Conservation (phyloP, 2,113 vertebrate genomes). For the Fregata magnificens region DNA sequence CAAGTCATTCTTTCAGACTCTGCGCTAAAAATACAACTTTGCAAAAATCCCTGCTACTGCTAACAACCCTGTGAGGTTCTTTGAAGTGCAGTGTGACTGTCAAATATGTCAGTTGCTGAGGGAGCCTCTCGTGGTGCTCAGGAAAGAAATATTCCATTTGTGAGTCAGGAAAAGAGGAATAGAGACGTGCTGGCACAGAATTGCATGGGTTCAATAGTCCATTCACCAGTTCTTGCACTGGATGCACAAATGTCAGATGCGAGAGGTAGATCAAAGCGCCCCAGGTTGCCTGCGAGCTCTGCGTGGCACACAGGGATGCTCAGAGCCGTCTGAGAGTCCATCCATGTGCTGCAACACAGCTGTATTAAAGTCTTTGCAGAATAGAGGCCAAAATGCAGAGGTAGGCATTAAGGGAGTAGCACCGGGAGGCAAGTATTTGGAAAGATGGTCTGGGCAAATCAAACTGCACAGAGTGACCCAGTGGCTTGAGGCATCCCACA, state of each 20-base stretch:
- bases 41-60: slow-evolving; percentile 14
- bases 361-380: background rate
- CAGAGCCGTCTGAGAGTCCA: background rate
- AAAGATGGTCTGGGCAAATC: background rate
- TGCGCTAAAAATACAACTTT: slow-evolving; percentile 7
- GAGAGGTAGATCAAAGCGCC: background rate
- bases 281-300: background rate
- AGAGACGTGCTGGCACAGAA: background rate
- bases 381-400: background rate
- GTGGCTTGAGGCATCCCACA: background rate
- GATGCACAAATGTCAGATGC: background rate
- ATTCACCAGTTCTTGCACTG: background rate
- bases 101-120: background rate
- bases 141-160: background rate
- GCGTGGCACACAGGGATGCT: background rate
- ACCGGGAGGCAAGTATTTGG: background rate
- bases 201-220: background rate
- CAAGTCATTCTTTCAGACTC: slow-evolving; percentile 36
- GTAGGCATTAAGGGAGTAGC: background rate
- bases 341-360: background rate
- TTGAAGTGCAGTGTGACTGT: slow-evolving; percentile 17
- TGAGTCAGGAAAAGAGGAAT: background rate
- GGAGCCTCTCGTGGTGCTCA: background rate
- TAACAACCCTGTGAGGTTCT: slow-evolving; percentile 16
- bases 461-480: background rate